Conservation (phyloP, 2,797 vertebrate species). For the Dermochelys coriacea region DNA sequence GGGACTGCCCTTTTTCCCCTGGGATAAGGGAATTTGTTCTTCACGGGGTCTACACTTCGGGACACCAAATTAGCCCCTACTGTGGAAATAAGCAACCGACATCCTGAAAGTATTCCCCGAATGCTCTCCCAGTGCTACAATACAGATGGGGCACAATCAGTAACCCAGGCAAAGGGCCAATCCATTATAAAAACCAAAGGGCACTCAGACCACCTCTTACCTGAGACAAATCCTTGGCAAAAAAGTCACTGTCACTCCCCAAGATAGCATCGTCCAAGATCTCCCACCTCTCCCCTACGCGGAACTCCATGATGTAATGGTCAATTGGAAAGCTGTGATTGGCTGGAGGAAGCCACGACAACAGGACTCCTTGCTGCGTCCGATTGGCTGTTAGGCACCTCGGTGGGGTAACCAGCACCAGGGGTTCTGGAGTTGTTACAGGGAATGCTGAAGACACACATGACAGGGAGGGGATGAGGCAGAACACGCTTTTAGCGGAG, state of each 20-base stretch:
- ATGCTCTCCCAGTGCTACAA: neutral
- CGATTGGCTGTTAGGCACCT: slow-evolving; percentile 99
- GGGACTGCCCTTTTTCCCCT: neutral
- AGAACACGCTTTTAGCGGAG: neutral
- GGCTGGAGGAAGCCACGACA: slow-evolving; percentile 97
- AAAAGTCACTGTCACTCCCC: slow-evolving; percentile 92
- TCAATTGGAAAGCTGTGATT: slow-evolving; percentile 97
- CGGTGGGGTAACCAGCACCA: slow-evolving; percentile 99
- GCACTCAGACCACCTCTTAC: slow-evolving; percentile 72
- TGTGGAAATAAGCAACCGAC: neutral
- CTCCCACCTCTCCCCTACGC: slow-evolving; percentile 96
- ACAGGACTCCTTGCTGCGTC: slow-evolving; percentile 98
- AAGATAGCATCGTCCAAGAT: slow-evolving; percentile 93
- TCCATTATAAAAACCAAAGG: neutral
- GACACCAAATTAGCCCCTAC: neutral
- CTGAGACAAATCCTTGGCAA: slow-evolving; percentile 97
- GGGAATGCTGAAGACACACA: slow-evolving; percentile 88
- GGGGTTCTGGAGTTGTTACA: slow-evolving; percentile 98
- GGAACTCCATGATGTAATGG: slow-evolving; percentile 97
- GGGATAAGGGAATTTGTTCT: neutral
- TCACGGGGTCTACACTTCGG: neutral
- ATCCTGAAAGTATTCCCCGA: neutral
- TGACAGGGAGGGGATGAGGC: neutral
- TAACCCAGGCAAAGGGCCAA: fast-evolving
- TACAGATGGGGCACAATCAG: neutral